phyloP scores from a whole-genome alignment of 2,113 vertebrate genomes.

The Rhipidura dahli region DNA sequence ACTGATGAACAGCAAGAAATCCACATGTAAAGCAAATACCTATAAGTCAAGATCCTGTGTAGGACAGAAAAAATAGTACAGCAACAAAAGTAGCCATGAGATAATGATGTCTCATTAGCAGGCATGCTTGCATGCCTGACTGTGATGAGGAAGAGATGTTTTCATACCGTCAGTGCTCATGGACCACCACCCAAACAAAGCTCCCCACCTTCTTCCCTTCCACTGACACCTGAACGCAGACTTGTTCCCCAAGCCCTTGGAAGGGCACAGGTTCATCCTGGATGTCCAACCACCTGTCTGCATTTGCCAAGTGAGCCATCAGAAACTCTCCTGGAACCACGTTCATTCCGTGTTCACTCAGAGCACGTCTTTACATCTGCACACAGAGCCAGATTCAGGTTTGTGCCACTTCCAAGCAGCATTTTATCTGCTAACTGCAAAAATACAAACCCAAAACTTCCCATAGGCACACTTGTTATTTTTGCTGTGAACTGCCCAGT shows the following conservation, averaged over 20 bases:
- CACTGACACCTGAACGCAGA: neutral
- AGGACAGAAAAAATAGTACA: neutral
- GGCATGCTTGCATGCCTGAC: too few species aligned
- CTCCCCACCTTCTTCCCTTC: neutral
- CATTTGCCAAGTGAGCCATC: neutral
- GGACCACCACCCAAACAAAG: neutral
- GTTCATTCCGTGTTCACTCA: rapidly evolving
- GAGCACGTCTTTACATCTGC: rapidly evolving
- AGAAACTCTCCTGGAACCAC: neutral
- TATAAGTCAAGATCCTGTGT: neutral
- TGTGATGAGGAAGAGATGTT: neutral
- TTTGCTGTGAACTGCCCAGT: neutral
- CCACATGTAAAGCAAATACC: neutral
- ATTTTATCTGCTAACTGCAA: neutral
- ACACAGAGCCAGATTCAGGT: neutral
- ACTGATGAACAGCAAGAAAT: neutral
- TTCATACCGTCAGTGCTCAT: neutral
- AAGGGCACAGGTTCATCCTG: neutral
- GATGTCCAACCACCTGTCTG: neutral
- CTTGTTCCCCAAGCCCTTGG: neutral
- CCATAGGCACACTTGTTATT: neutral
- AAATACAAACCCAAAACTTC: neutral
- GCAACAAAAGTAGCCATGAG: neutral
- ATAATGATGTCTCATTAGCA: neutral
- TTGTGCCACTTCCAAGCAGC: neutral